Conservation (phyloP, 2,888 invertebrate species). For the Caenorhabditis imperialis region DNA sequence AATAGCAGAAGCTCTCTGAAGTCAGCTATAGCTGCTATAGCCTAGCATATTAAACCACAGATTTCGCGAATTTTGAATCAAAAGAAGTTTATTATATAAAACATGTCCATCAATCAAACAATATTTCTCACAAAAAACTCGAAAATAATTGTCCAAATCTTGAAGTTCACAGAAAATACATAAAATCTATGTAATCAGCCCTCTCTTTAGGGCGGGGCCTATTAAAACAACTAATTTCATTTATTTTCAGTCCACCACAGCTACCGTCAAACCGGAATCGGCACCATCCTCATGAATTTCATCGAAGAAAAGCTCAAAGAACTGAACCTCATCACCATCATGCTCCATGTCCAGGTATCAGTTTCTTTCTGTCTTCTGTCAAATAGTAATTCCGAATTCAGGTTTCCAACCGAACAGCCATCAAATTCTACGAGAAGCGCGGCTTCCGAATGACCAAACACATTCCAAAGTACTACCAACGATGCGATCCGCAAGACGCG, state of each 20-base stretch:
- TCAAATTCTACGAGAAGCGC: conserved; percentile 49
- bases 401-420: conserved; percentile 48
- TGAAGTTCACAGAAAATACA: no score
- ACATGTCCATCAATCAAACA: no score
- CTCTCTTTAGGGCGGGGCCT: no score
- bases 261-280: conserved; percentile 52
- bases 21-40: no score
- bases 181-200: no score
- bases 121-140: no score
- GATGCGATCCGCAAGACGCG: conserved; percentile 51
- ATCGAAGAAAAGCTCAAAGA: conserved; percentile 37
- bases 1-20: no score
- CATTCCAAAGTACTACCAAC: conserved; percentile 43
- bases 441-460: conserved; percentile 38
- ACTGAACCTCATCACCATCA: conserved; percentile 21
- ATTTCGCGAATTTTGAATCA: no score
- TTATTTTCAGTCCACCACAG: conserved; percentile 50
- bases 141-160: no score
- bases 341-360: conserved; percentile 57
- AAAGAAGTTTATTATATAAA: no score
- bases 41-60: no score
- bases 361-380: not conserved
- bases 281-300: conserved; percentile 44
- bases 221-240: not conserved
- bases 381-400: conserved; percentile 18